phyloP scores from a whole-genome alignment of 1,140 invertebrate genomes.

The Bombus sibiricus region DNA sequence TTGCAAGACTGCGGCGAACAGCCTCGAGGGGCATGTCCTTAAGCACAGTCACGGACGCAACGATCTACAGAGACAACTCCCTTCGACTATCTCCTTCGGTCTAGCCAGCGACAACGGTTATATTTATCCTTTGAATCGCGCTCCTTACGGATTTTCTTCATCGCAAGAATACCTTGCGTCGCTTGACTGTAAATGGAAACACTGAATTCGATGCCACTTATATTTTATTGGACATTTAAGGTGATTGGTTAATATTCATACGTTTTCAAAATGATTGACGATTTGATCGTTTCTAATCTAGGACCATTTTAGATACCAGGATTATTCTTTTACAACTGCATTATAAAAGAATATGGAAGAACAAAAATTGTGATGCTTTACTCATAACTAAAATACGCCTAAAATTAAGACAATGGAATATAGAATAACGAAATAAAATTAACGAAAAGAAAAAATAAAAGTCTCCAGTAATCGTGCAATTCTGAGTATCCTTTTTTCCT shows the following conservation, averaged over 20 bases:
- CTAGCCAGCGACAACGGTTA: conserved; percentile 44
- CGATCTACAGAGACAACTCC: conserved; percentile 26
- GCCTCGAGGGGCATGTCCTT: conserved; percentile 34
- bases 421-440: background rate
- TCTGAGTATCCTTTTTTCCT: background rate
- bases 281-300: background rate
- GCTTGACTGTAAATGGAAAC: conserved; percentile 2
- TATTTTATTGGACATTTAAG: background rate
- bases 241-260: background rate
- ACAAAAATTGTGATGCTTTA: background rate
- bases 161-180: conserved; percentile 5
- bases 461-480: background rate
- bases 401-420: background rate
- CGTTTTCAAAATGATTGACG: background rate
- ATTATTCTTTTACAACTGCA: background rate
- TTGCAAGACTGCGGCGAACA: conserved; percentile 4
- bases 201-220: background rate
- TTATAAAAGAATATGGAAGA: background rate
- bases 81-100: conserved; percentile 42
- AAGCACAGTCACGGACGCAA: conserved; percentile 33
- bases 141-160: conserved; percentile 16
- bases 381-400: background rate
- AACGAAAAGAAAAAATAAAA: background rate
- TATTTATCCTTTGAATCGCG: conserved; percentile 55
- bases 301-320: background rate